Base-by-base conservation (phyloP, 2,113 vertebrate species). In the Orthochromis malagaraziensis region DNA sequence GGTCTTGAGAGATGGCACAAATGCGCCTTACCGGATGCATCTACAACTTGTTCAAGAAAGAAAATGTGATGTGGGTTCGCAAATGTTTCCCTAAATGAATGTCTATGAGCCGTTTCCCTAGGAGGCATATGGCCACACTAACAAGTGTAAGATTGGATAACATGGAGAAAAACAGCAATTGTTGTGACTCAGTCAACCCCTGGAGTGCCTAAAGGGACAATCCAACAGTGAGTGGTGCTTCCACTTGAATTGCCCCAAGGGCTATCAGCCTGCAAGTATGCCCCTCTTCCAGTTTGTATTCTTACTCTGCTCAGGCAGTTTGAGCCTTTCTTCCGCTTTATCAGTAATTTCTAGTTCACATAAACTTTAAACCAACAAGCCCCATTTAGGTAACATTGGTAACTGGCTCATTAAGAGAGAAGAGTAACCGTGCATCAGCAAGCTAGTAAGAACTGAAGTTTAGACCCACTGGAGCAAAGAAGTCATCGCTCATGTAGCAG, bases 351-450 rank as follows among this genome's bases (percentile, higher is more conserved):
- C 33, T 70, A 70, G 85, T 88, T 92, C 75, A 85, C 75, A 14
- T 80, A 58, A 90, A 31, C 73, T 31, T 91, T 42, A 83, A 84
- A 85, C 84, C 79, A 86, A 31, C 83, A 29, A 68, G 70, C 19
- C 29, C 82, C 24, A 81, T 82, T 47, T 79, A 82, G 84, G 84
- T 88, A 80, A 83, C 14, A 3, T 19, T 45, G 88, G 57, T 91
- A 89, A 93, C 89, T 84, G 84, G 49, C 90, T 91, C 53, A 84
- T 93, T 89, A 88, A 82, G 68, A 85, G 80, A 70, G 80, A 84
- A 54, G 26, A 79, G 83, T 75, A 57, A 55, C 68, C 26, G 2
- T 54, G 47, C 79, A 57, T 88, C 84, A 84, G 85, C 68, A 29
- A 17, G 24, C 63, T 31, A 33, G 31, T 84, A 29, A 40, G 77